Conservation (phyloP, 2,888 invertebrate species). For the Plebejus melissa region DNA sequence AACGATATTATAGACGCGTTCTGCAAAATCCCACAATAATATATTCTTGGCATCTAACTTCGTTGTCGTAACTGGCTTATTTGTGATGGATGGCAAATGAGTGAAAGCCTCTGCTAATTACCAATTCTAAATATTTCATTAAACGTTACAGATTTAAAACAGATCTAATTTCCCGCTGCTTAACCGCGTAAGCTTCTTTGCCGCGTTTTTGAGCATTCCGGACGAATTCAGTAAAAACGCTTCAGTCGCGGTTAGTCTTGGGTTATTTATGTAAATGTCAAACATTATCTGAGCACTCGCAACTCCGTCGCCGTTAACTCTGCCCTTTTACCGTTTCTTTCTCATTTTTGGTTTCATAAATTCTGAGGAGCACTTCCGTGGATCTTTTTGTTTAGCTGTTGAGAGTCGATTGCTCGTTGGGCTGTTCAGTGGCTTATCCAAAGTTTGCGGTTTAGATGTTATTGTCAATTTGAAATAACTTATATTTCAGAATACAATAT, state of each 20-base stretch:
- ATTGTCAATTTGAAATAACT: neutral
- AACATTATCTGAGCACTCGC: neutral
- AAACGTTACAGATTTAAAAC: too few species aligned
- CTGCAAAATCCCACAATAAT: too few species aligned
- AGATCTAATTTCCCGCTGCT: neutral
- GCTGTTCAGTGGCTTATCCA: neutral
- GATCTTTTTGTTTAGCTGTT: neutral
- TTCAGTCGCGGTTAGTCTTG: neutral
- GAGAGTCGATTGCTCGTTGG: neutral
- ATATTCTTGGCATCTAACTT: too few species aligned
- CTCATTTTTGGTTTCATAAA: slow-evolving; percentile 15
- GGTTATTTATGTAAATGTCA: slow-evolving; percentile 11
- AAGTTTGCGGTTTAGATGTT: neutral
- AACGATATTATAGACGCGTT: too few species aligned
- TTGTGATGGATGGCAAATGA: too few species aligned
- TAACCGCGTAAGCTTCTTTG: neutral
- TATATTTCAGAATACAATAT: neutral
- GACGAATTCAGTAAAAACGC: neutral
- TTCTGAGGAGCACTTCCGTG: neutral
- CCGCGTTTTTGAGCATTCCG: neutral
- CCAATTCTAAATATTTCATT: too few species aligned
- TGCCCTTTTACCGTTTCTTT: neutral
- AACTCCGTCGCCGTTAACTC: neutral
- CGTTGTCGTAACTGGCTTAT: too few species aligned
- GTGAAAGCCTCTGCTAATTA: too few species aligned